A percentile compares a stretch with the other conserved stretches of the same genome.
Evolutionary conservation across 2,113 vertebrate genomes (phyloP).

Genomic region (Lycocorax pyrrhopterus): DNA sequence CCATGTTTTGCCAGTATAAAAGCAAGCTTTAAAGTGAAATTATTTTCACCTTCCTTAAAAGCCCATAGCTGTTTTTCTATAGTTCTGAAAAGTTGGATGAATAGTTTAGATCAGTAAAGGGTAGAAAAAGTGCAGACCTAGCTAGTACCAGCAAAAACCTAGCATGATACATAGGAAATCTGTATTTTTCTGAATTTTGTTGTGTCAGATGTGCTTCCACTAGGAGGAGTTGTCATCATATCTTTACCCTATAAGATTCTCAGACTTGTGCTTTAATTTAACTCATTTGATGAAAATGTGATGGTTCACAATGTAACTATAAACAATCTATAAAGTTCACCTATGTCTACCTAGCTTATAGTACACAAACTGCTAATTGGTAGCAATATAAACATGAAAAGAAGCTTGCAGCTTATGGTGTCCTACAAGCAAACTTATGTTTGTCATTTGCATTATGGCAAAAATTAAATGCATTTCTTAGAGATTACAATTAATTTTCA

Average conservation of each 20-base stretch:
- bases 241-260: neutral
- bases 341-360: neutral
- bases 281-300: neutral
- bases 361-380: neutral
- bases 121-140: neutral
- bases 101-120: neutral
- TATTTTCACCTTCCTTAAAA: neutral
- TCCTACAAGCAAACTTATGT: neutral
- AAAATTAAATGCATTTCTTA: neutral
- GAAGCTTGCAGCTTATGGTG: neutral
- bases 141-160: neutral
- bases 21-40: neutral
- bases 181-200: neutral
- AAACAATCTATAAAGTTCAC: neutral
- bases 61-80: neutral
- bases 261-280: neutral
- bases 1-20: neutral
- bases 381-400: neutral
- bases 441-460: neutral
- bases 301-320: neutral
- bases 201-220: neutral
- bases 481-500: neutral
- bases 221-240: slow-evolving; percentile 17
- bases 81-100: neutral
- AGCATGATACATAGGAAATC: neutral